Conservation (phyloP, 2,113 vertebrate genomes). For the Festucalex cinctus region DNA sequence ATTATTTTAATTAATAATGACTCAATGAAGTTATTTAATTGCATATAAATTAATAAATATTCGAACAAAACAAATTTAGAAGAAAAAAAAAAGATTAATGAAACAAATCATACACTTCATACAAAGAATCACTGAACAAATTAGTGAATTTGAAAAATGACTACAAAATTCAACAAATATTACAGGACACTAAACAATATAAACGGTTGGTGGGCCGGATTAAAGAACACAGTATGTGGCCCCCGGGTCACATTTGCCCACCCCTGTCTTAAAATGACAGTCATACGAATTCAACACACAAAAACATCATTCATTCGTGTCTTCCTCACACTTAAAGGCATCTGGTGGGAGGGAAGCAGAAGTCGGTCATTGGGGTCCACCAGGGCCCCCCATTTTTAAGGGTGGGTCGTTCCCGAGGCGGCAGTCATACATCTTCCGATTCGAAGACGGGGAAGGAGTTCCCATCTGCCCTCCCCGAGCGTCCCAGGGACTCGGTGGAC, state of each 20-base stretch:
- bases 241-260: constrained; percentile 22
- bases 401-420: constrained; percentile 11
- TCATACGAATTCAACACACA: constrained; percentile 43
- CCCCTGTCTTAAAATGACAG: constrained; percentile 5
- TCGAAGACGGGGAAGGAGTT: constrained; percentile 55
- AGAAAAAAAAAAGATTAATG: background rate
- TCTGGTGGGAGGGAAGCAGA: constrained; percentile 64
- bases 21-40: background rate
- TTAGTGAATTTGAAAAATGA: too few relatives aligned
- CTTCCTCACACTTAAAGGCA: constrained; percentile 65
- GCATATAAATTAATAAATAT: background rate
- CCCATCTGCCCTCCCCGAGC: constrained; percentile 47
- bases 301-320: constrained; percentile 14
- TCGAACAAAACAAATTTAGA: background rate
- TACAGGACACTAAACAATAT: too few relatives aligned
- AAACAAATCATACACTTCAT: background rate
- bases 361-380: constrained; percentile 40
- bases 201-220: background rate
- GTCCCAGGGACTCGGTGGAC: constrained; percentile 76
- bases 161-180: background rate
- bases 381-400: background rate
- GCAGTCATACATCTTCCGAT: constrained; percentile 60
- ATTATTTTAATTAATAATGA: background rate
- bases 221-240: constrained; percentile 58
- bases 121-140: background rate